phyloP scores from a whole-genome alignment of 2,797 vertebrate genomes.

The Oryzias sinensis region DNA sequence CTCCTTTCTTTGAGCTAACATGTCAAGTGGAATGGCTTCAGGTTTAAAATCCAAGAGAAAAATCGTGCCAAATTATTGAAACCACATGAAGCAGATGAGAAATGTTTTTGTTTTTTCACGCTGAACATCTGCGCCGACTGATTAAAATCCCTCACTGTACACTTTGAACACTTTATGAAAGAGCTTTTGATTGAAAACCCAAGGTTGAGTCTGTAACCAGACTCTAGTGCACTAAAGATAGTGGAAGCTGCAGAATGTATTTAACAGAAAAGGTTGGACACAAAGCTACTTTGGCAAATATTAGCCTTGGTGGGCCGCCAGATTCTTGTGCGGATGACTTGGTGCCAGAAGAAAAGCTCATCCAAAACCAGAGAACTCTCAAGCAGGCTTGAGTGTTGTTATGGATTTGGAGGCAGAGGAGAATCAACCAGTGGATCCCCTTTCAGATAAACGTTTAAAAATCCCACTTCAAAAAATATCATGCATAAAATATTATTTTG shows the following conservation, averaged over 20 bases:
- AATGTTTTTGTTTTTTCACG: constrained; percentile 15
- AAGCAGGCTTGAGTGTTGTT: constrained; percentile 78
- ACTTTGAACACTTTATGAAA: constrained; percentile 55
- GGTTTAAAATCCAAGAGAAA: constrained; percentile 39
- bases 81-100: constrained; percentile 59
- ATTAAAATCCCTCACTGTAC: constrained; percentile 58
- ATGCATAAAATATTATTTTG: constrained; percentile 4
- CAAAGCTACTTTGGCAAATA: constrained; percentile 78
- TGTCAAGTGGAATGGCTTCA: constrained; percentile 39
- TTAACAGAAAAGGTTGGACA: constrained; percentile 75
- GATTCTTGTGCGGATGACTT: constrained; percentile 70
- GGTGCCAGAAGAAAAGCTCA: constrained; percentile 70
- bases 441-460: constrained; percentile 16
- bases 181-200: constrained; percentile 44
- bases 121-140: constrained; percentile 49
- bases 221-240: constrained; percentile 1
- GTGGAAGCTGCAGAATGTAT: constrained; percentile 66
- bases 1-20: constrained; percentile 29
- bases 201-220: constrained; percentile 51
- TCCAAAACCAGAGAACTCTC: constrained; percentile 74
- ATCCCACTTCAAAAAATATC: constrained; percentile 22
- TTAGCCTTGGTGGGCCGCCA: constrained; percentile 77
- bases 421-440: constrained; percentile 64
- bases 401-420: constrained; percentile 69
- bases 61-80: constrained; percentile 43